Percentiles rank a stretch among this genome's conserved stretches.
phyloP scores from a whole-genome alignment of 2,113 vertebrate species.

The Puntigrus tetrazona region DNA sequence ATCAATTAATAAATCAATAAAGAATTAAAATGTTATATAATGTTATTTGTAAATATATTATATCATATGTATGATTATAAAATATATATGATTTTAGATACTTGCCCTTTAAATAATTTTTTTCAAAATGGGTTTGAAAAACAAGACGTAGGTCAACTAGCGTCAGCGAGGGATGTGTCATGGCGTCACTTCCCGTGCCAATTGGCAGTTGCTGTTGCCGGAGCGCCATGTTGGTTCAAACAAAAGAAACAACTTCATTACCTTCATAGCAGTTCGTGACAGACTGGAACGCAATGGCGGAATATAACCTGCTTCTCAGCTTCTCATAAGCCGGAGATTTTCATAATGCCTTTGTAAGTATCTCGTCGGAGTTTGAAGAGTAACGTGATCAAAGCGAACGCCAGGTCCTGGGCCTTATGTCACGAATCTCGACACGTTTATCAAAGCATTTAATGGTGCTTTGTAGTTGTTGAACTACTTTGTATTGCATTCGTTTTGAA shows the following conservation, averaged over 20 bases:
- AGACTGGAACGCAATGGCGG: background rate
- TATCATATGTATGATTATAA: too few species aligned
- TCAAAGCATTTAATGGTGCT: background rate
- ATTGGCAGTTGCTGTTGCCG: background rate
- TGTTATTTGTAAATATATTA: background rate
- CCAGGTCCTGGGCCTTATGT: slow-evolving; percentile 11
- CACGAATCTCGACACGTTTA: slow-evolving; percentile 13
- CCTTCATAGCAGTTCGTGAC: background rate
- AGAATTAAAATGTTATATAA: too few species aligned
- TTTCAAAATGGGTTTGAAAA: background rate
- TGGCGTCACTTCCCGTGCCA: slow-evolving; percentile 14
- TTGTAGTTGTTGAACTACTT: background rate
- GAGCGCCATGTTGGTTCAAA: slow-evolving; percentile 56
- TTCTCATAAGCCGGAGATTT: slow-evolving; percentile 34
- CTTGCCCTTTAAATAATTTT: background rate
- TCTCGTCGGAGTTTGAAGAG: slow-evolving; percentile 2
- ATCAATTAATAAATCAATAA: too few species aligned
- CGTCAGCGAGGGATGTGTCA: slow-evolving; percentile 5
- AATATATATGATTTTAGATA: background rate
- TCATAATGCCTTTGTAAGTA: slow-evolving; percentile 66
- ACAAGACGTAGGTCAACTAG: background rate
- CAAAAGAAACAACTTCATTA: slow-evolving; percentile 46
- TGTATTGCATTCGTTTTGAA: background rate
- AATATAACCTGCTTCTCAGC: slow-evolving; percentile 22
- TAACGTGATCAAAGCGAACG: background rate